Evolutionary conservation across 2,797 vertebrate species (phyloP), one percentile per base, ranked within the genome.

Genomic region (Aldrovandia affinis): DNA sequence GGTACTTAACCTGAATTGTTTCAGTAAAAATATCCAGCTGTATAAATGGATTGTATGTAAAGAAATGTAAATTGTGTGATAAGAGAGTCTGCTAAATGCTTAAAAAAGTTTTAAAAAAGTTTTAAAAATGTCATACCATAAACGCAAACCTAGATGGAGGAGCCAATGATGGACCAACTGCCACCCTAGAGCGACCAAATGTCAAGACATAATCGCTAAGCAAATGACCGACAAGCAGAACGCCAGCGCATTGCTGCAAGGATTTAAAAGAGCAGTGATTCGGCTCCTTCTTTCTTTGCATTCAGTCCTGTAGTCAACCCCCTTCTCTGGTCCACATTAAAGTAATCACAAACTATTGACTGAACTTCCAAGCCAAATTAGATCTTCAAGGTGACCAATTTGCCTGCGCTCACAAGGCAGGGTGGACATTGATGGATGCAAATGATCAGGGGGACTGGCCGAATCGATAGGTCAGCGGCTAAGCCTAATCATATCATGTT

Each of bases 321-420:
- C 18, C 33, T 15, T 33, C 44, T 3, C 25, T 54, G 25, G 22
- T 1, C 73, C 39, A 10, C 33, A 8, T 20, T 33, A 79, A 79
- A 81, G 80, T 39, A 30, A 81, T 42, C 80, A 81, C 33, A 65
- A 25, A 82, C 39, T 68, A 82, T 82, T 68, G 57, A 65, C 63
- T 82, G 57, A 1, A 5, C 47, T 82, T 65, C 57, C 81, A 68
- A n/a, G 59, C 36, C 57, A 82, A 82, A 82, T 65, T 65, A 82
- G 61, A 63, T 70, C 61, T 65, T 82, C 81, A 82, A 82, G 81
- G 61, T 82, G 81, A 82, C 81, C 57, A 82, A 25, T 65, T 54
- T 65, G 12, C 59, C 61, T 47, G 61, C 57, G 22, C 68, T 82
- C 81, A 65, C 2, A 9, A n/a, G 22, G 22, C 28, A 70, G 28